Evolutionary conservation across 2,888 invertebrate species (phyloP), one percentile per base, ranked within the genome.

Genomic region (Malthinus seriepunctatus): DNA sequence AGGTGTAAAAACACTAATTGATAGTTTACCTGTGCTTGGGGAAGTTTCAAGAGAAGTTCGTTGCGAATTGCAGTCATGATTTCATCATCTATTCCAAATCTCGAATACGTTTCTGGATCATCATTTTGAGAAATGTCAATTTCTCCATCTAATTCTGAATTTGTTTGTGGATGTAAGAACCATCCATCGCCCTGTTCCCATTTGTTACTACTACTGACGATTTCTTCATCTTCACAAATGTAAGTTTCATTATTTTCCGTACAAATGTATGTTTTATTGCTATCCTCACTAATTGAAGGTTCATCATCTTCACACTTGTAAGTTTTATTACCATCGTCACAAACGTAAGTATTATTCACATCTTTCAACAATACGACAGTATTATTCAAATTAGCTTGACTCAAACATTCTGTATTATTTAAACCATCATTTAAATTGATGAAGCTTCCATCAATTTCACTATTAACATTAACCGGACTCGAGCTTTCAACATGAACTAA

Each of bases 51-150:
- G 66, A 86, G 81, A 42, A 90, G 75, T 73, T 90, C 90, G 68
- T 87, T 88, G 59, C 89, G 79, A 58, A 90, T 81, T 1, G 89
- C 89, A 35, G 86, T 82, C 68, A 89, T 87, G 65, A 87, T 86
- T 70, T 88, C 89, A 69, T 88, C 88, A 69, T 89, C 88, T 59
- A 88, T 78, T 11, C 82, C 82, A 56, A 86, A 83, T 1, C 83
- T 81, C 12, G 85, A 84, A 62, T 85, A 84, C 42, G 76, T 77
- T 52, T 72, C 71, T 12, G 48, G 51, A 52, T 71, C 69, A 50
- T 67, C 71, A 60, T 59, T 62, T 47, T 66, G 63, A 6, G 64
- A 63, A 5, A 68, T 56, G 6, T 69, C 71, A 56, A 77, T 72
- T 49, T 77, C 70, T 8, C 76, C 76, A 4, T 71, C 69, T 14